A percentile compares a stretch with the other conserved stretches of the same genome.
Evolutionary conservation across 2,888 invertebrate genomes (phyloP).

Genomic region (Polylopha cassiicola): DNA sequence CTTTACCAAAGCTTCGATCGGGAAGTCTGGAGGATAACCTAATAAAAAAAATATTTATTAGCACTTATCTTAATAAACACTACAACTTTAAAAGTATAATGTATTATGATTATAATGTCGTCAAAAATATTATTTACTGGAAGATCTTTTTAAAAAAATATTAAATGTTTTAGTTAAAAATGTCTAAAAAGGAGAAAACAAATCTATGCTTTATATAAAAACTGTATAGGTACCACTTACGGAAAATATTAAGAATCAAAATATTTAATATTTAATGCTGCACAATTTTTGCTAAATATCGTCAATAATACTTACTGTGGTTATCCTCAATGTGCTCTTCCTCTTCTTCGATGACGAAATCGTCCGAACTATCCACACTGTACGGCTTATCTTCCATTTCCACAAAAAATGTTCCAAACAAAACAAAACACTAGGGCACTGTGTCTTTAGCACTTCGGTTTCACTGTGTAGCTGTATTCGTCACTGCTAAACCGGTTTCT

Average conservation of each 20-base stretch:
- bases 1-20: conserved; percentile 77
- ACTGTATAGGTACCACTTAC: conserved; percentile 7
- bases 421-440: conserved; percentile 60
- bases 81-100: too few relatives aligned
- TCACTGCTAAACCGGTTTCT: conserved; percentile 68
- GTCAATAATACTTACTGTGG: conserved; percentile 58
- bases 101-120: too few relatives aligned
- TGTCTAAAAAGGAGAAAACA: too few relatives aligned
- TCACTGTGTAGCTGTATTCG: conserved; percentile 56
- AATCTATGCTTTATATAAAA: not conserved
- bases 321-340: conserved; percentile 62
- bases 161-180: too few relatives aligned
- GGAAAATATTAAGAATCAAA: conserved; percentile 20
- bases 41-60: conserved; percentile 28
- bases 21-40: conserved; percentile 79
- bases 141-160: too few relatives aligned
- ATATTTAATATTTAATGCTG: too few relatives aligned
- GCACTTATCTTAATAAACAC: too few relatives aligned
- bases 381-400: conserved; percentile 73
- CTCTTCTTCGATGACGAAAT: conserved; percentile 70
- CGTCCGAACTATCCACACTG: conserved; percentile 74
- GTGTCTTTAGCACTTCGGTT: conserved; percentile 51
- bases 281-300: too few relatives aligned
- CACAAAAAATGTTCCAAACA: conserved; percentile 56
- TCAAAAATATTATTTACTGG: too few relatives aligned